Conservation (phyloP, 2,113 vertebrate species). For the Lampris megalopsis region DNA sequence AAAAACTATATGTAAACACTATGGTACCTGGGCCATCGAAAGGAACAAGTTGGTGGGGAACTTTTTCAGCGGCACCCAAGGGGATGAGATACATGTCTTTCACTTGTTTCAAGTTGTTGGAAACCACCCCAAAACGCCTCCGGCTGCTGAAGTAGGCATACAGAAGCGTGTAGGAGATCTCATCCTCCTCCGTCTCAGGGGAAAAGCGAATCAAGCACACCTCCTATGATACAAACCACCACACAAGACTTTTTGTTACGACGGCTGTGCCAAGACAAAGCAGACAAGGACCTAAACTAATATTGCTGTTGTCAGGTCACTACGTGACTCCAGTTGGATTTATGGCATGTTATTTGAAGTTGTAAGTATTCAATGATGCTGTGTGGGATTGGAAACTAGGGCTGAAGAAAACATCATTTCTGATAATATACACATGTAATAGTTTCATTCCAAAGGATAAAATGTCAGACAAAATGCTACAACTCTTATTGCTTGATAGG, state of each 20-base stretch:
- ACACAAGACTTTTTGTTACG: slow-evolving; percentile 28
- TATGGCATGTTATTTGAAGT: too few species aligned
- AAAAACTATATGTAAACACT: not conserved
- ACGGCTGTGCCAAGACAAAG: not conserved
- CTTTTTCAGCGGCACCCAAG: slow-evolving; percentile 92
- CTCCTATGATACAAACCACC: slow-evolving; percentile 84
- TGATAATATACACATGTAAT: too few species aligned
- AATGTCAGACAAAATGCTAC: too few species aligned
- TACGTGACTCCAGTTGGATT: too few species aligned
- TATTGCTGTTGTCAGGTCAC: too few species aligned
- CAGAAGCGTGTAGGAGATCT: slow-evolving; percentile 94
- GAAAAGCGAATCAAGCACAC: slow-evolving; percentile 96
- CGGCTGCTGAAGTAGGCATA: slow-evolving; percentile 98
- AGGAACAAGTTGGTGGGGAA: slow-evolving; percentile 97
- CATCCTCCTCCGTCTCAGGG: slow-evolving; percentile 97
- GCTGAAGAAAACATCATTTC: too few species aligned
- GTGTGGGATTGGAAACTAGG: too few species aligned
- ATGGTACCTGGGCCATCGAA: slow-evolving; percentile 97
- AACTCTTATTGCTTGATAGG: too few species aligned
- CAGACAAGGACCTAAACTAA: too few species aligned
- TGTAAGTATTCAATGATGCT: too few species aligned
- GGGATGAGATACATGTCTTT: slow-evolving; percentile 99
- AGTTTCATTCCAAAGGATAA: too few species aligned
- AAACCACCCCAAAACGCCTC: slow-evolving; percentile 94
- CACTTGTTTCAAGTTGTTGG: slow-evolving; percentile 96